Conservation (phyloP, 2,888 invertebrate species). For the Smittia aterrima region DNA sequence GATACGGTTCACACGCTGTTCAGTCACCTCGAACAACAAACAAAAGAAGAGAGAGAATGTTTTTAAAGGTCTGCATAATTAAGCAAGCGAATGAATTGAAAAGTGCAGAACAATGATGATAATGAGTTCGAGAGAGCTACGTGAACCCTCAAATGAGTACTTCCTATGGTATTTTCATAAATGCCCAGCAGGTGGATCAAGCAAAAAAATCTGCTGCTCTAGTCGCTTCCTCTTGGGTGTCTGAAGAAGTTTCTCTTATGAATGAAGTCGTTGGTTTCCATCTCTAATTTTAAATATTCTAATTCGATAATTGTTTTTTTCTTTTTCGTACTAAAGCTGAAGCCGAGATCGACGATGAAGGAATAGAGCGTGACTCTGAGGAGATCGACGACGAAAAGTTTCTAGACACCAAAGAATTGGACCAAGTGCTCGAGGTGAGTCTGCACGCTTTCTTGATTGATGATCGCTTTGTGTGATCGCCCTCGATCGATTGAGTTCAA, state of each 20-base stretch:
- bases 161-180: too few relatives aligned
- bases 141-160: too few relatives aligned
- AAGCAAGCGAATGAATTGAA: neutral
- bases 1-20: constrained; percentile 30
- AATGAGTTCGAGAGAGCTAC: neutral
- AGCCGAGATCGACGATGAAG: constrained; percentile 77
- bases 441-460: neutral
- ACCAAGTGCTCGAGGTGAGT: constrained; percentile 54
- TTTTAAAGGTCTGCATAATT: constrained; percentile 27
- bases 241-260: neutral
- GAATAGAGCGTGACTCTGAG: constrained; percentile 83
- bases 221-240: neutral
- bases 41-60: constrained; percentile 10
- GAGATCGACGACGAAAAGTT: constrained; percentile 63
- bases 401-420: constrained; percentile 54
- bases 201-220: neutral
- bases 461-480: neutral
- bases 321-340: neutral
- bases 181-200: neutral
- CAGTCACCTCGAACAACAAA: constrained; percentile 29
- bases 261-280: neutral
- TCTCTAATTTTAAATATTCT: neutral
- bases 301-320: constrained; percentile 24
- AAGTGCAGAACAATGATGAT: constrained; percentile 3
- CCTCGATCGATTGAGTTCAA: neutral